Percentiles rank a stretch among this genome's conserved stretches.
Conservation (phyloP, 2,888 invertebrate genomes). For the Diadromus collaris region DNA sequence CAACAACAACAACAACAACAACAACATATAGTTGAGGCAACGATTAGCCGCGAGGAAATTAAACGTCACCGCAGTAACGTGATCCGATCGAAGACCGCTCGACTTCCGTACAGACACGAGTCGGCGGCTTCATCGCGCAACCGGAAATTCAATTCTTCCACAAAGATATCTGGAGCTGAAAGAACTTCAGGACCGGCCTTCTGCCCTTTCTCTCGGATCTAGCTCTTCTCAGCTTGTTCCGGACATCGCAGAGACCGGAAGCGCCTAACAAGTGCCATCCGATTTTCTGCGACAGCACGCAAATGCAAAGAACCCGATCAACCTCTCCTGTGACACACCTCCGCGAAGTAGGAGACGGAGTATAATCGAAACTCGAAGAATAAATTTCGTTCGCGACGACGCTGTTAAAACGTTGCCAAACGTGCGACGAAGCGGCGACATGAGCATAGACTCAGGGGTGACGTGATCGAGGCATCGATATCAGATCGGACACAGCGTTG, state of each 20-base stretch:
- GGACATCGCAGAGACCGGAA: not conserved
- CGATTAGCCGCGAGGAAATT: not conserved
- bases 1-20: no score
- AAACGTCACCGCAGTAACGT: not conserved
- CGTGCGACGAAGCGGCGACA: conserved; percentile 20
- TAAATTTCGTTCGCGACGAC: conserved; percentile 24
- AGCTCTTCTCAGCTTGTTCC: not conserved
- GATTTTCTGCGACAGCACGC: not conserved
- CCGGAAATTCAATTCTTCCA: not conserved
- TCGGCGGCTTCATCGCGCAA: not conserved
- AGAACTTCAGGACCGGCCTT: not conserved
- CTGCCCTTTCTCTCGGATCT: not conserved
- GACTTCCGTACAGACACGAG: conserved; percentile 1
- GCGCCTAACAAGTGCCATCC: not conserved
- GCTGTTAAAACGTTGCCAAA: conserved; percentile 62
- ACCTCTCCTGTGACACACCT: conserved; percentile 43
- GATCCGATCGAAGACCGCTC: not conserved
- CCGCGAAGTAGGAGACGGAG: conserved; percentile 35
- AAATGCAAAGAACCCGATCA: conserved; percentile 26
- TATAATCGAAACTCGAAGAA: conserved; percentile 59
- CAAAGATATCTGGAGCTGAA: not conserved
- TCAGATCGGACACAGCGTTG: conserved; percentile 67
- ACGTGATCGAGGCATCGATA: conserved; percentile 68
- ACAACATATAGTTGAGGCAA: not conserved
- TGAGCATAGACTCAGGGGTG: conserved; percentile 59